Percentiles rank a stretch among this genome's conserved stretches.
Conservation (phyloP, 2,797 vertebrate genomes). For the Tauraco hartlaubi region DNA sequence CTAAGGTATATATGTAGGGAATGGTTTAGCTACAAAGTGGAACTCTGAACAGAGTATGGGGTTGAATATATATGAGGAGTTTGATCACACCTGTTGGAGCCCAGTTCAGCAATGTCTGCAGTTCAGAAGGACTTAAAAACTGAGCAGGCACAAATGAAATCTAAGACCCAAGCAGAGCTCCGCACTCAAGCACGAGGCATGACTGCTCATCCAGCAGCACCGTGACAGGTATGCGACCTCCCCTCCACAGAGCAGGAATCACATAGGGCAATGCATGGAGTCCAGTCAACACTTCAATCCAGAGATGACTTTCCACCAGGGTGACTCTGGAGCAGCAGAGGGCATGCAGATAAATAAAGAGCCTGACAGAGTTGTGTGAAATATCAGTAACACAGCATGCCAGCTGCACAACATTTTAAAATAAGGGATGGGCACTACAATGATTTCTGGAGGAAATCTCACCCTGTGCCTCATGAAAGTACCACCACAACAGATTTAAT, state of each 20-base stretch:
- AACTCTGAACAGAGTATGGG: neutral
- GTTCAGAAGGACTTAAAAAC: neutral
- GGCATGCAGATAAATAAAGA: neutral
- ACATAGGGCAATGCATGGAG: neutral
- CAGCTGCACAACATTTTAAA: neutral
- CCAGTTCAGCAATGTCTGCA: neutral
- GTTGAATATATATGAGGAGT: neutral
- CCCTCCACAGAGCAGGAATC: neutral
- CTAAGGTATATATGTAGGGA: neutral
- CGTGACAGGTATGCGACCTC: rapidly evolving
- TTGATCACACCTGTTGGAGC: neutral
- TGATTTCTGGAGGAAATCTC: neutral
- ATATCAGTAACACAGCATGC: neutral
- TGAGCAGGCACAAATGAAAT: neutral
- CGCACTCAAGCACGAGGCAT: neutral
- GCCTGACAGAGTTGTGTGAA: neutral
- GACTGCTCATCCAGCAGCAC: neutral
- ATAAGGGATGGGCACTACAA: neutral
- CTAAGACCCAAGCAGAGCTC: neutral
- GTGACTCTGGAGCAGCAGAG: neutral
- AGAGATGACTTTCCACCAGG: neutral
- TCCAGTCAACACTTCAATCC: neutral
- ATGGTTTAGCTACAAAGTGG: neutral
- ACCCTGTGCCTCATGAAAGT: neutral
- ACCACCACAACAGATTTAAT: neutral